phyloP scores from a whole-genome alignment of 1,140 invertebrate species.

The Thaumatotibia leucotreta region DNA sequence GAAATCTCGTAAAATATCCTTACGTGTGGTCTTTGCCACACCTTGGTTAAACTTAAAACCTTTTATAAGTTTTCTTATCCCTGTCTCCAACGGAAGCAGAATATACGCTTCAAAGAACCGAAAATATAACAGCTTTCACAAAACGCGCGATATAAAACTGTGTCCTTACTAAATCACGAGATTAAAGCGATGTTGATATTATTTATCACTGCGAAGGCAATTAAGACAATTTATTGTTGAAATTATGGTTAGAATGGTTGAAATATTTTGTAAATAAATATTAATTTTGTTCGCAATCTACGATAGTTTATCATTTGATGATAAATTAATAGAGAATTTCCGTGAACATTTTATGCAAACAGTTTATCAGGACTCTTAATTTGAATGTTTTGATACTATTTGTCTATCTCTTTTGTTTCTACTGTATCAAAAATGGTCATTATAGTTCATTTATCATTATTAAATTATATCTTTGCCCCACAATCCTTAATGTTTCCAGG shows the following conservation, averaged over 20 bases:
- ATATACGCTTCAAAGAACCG: not conserved
- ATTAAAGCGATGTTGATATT: not conserved
- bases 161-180: not conserved
- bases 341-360: too few relatives aligned
- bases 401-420: too few relatives aligned
- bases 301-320: too few relatives aligned
- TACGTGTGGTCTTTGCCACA: not conserved
- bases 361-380: too few relatives aligned
- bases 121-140: not conserved
- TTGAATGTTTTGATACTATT: too few relatives aligned
- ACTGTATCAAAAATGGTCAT: too few relatives aligned
- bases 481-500: not conserved
- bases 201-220: not conserved
- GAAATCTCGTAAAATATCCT: too few relatives aligned
- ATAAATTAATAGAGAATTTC: too few relatives aligned
- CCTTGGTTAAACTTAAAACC: not conserved
- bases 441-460: not conserved
- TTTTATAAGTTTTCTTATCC: not conserved
- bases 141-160: not conserved
- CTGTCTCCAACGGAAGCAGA: not conserved
- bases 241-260: not conserved
- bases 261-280: not conserved
- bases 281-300: too few relatives aligned
- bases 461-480: not conserved
- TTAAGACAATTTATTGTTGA: not conserved